A percentile compares a stretch with the other conserved stretches of the same genome.
Conservation (phyloP, 53 echinoderm and acorn worm species). For the Holothuria scabra region DNA sequence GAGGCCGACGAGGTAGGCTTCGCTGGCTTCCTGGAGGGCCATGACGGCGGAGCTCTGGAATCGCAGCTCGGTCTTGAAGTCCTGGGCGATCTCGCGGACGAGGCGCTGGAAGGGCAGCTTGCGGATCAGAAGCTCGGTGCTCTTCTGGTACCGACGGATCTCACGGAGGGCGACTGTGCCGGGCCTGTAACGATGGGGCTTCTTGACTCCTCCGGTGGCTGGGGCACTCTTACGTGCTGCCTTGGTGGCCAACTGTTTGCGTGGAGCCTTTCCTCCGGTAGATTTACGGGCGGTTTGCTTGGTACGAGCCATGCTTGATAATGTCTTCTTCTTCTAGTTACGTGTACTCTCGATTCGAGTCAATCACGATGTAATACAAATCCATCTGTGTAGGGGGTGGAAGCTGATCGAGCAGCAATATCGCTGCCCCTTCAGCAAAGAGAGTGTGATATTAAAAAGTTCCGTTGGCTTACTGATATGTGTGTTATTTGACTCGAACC, state of each 20-base stretch:
- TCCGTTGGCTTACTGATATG: too few relatives aligned
- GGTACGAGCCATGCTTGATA: slow-evolving; percentile 84
- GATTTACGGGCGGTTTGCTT: slow-evolving; percentile 98
- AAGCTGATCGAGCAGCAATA: too few relatives aligned
- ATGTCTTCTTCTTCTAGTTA: too few relatives aligned
- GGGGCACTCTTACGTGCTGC: slow-evolving; percentile 97
- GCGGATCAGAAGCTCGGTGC: slow-evolving; percentile 99
- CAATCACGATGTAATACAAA: too few relatives aligned
- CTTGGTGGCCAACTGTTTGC: slow-evolving; percentile 98
- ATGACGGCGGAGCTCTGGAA: slow-evolving; percentile 99
- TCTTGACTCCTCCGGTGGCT: slow-evolving; percentile 99
- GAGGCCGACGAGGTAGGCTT: slow-evolving; percentile 98
- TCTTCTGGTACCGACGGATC: slow-evolving; percentile 99
- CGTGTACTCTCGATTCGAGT: too few relatives aligned
- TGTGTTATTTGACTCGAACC: too few relatives aligned
- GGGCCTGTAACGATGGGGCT: slow-evolving; percentile 99
- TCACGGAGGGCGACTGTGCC: slow-evolving; percentile 99
- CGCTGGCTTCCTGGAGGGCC: slow-evolving; percentile 99
- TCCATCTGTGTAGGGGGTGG: too few relatives aligned
- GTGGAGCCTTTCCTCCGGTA: slow-evolving; percentile 98
- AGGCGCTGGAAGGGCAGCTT: slow-evolving; percentile 99
- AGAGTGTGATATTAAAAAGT: too few relatives aligned
- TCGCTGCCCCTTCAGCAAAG: too few relatives aligned
- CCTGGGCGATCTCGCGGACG: slow-evolving; percentile 99
- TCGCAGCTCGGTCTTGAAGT: slow-evolving; percentile 99